Evolutionary conservation across 2,797 vertebrate species (phyloP).

Genomic region (Paramormyrops hopkinsi): DNA sequence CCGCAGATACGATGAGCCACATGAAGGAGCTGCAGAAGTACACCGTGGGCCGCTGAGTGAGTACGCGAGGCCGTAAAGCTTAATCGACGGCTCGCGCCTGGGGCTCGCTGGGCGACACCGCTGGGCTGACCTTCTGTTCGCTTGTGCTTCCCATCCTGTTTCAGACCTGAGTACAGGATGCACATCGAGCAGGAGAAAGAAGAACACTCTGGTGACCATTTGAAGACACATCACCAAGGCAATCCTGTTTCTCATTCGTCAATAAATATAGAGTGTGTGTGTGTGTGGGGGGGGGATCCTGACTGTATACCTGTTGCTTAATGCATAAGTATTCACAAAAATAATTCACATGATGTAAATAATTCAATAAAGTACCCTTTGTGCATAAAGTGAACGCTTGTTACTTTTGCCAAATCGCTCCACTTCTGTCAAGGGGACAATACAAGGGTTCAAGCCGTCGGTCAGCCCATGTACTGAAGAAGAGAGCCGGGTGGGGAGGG

Average conservation of each 20-base stretch:
- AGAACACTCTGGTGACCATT: neutral
- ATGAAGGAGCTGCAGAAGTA: slow-evolving; percentile 21
- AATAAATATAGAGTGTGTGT: neutral
- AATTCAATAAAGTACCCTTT: neutral
- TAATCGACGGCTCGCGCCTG: neutral
- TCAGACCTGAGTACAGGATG: neutral
- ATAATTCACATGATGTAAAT: neutral
- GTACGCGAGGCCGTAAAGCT: neutral
- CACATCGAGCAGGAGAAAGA: neutral
- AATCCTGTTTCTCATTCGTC: neutral
- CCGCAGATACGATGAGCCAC: neutral
- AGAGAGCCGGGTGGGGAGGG: neutral
- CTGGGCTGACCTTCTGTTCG: neutral
- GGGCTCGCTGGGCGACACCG: neutral
- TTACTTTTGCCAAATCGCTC: neutral
- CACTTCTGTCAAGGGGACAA: neutral
- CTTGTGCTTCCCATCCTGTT: neutral
- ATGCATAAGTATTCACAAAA: neutral
- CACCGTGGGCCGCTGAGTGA: neutral
- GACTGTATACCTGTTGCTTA: neutral
- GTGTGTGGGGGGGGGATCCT: neutral
- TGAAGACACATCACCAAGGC: neutral
- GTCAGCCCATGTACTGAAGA: neutral
- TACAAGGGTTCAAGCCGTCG: neutral
- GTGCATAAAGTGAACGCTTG: neutral